These are phyloP conservation scores for Alosa alosa DNA, from an alignment of 2,113 vertebrate genomes.

Conservation along the genomic window DNA sequence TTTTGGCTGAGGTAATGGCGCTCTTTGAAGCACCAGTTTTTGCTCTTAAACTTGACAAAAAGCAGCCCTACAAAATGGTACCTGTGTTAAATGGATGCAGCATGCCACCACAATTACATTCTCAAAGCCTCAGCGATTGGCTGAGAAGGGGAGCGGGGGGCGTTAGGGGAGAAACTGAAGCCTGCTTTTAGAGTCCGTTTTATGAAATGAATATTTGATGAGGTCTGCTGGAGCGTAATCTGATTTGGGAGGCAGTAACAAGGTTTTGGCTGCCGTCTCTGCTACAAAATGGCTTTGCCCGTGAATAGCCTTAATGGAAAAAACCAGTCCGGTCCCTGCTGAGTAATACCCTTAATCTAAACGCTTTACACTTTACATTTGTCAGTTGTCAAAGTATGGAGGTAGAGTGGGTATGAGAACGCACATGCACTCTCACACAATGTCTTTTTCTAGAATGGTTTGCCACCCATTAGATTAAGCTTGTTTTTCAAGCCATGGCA, in stretches of 20 bases:
- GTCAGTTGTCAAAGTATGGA: slow-evolving; percentile 68
- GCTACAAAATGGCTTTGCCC: neutral
- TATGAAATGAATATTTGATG: slow-evolving; percentile 82
- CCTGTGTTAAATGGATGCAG: slow-evolving; percentile 36
- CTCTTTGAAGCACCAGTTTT: slow-evolving; percentile 32
- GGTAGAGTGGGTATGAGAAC: slow-evolving; percentile 23
- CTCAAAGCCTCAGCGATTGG: slow-evolving; percentile 20
- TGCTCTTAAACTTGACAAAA: slow-evolving; percentile 39
- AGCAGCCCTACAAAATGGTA: slow-evolving; percentile 42
- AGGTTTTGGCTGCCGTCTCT: slow-evolving; percentile 64
- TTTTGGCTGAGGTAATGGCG: slow-evolving; percentile 24
- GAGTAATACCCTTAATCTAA: slow-evolving; percentile 77
- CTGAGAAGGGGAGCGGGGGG: neutral
- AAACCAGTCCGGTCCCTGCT: slow-evolving; percentile 68
- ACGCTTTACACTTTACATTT: slow-evolving; percentile 72
- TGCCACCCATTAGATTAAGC: slow-evolving; percentile 36
- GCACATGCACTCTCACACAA: slow-evolving; percentile 27
- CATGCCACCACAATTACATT: neutral
- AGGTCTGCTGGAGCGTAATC: slow-evolving; percentile 74
- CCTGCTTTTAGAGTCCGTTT: slow-evolving; percentile 65
- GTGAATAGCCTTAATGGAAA: slow-evolving; percentile 66
- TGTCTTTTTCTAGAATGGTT: slow-evolving; percentile 22
- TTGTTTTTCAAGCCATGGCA: slow-evolving; percentile 10
- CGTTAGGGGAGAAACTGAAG: slow-evolving; percentile 34
- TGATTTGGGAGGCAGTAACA: slow-evolving; percentile 74